Conservation (phyloP, 2,888 invertebrate species). For the Sisyra terminalis region DNA sequence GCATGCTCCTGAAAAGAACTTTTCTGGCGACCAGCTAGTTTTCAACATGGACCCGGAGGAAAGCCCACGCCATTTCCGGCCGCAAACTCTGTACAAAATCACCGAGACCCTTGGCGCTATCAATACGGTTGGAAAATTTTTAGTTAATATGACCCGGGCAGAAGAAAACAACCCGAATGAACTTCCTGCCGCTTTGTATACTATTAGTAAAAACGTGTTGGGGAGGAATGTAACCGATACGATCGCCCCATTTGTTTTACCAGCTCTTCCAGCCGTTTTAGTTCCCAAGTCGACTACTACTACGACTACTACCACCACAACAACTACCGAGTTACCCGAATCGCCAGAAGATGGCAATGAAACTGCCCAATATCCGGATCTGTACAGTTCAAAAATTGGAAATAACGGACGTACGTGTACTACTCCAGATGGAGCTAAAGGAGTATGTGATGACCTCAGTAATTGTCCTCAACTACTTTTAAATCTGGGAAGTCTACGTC, state of each 20-base stretch:
- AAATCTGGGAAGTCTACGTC: slow-evolving; percentile 63
- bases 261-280: slow-evolving; percentile 19
- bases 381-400: slow-evolving; percentile 28
- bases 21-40: no score
- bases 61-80: slow-evolving; percentile 23
- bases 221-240: slow-evolving; percentile 66
- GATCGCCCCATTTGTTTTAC: slow-evolving; percentile 54
- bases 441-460: slow-evolving; percentile 75
- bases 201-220: slow-evolving; percentile 63
- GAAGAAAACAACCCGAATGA: slow-evolving; percentile 25
- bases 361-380: slow-evolving; percentile 18
- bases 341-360: slow-evolving; percentile 15
- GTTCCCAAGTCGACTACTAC: slow-evolving; percentile 11
- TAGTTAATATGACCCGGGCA: slow-evolving; percentile 61
- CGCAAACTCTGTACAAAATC: slow-evolving; percentile 30
- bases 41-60: slow-evolving; percentile 13
- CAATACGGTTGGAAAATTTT: slow-evolving; percentile 70
- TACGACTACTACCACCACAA: slow-evolving; percentile 11
- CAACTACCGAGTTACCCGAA: slow-evolving; percentile 27
- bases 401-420: slow-evolving; percentile 51
- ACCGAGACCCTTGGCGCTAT: slow-evolving; percentile 57
- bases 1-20: no score
- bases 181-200: slow-evolving; percentile 58
- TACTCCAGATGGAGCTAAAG: slow-evolving; percentile 63
- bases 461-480: slow-evolving; percentile 73